These are phyloP conservation scores for Athrips mouffetella DNA, from an alignment of 2,888 invertebrate genomes.

Conservation along the genomic window DNA sequence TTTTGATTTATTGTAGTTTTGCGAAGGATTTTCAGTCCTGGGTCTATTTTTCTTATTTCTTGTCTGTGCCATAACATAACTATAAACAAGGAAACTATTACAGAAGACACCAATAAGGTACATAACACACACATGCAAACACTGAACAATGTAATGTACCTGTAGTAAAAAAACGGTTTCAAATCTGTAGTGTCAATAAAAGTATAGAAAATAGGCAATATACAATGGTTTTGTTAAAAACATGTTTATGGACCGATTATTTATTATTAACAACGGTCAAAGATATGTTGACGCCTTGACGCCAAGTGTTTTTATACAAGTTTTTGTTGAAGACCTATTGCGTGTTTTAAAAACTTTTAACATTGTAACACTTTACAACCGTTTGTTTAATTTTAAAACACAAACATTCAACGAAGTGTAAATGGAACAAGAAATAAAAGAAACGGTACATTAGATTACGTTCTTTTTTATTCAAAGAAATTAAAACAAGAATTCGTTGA, in stretches of 20 bases:
- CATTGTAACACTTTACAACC: constrained; percentile 2
- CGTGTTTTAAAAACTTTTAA: constrained; percentile 4
- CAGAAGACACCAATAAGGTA: no score
- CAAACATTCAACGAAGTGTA: background rate
- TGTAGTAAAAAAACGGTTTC: no score
- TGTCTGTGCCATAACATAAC: no score
- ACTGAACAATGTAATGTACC: no score
- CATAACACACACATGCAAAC: no score
- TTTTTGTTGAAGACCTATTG: background rate
- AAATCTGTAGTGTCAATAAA: no score
- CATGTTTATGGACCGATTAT: background rate
- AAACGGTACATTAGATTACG: constrained; percentile 6
- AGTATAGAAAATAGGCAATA: no score
- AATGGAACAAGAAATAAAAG: constrained; percentile 2
- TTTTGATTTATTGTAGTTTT: no score
- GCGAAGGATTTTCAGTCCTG: background rate
- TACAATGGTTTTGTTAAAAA: background rate
- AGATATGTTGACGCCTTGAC: background rate
- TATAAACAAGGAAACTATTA: no score
- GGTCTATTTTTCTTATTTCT: background rate
- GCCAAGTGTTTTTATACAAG: background rate
- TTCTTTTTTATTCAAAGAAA: background rate
- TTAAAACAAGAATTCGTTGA: background rate
- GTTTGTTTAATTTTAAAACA: background rate
- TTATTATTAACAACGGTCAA: background rate